A percentile compares a stretch with the other conserved stretches of the same genome.
Evolutionary conservation across 2,888 invertebrate species (phyloP).

Genomic region (Nomada goodeniana): DNA sequence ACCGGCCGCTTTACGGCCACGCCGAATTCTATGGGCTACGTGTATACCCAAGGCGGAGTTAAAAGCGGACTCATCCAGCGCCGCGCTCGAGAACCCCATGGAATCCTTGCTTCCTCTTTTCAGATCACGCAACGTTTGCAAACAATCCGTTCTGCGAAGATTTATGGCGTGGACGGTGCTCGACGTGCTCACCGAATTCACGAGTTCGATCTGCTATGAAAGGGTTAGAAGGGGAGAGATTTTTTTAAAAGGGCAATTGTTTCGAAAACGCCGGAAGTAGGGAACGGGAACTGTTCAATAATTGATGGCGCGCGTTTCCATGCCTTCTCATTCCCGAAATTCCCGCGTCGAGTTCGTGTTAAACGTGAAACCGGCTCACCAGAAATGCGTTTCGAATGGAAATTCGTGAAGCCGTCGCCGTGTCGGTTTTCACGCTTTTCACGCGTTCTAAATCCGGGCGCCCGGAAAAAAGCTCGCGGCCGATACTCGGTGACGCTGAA

Average conservation of each 20-base stretch:
- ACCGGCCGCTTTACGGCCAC: conserved; percentile 63
- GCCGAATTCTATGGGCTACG: conserved; percentile 79
- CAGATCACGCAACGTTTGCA: conserved; percentile 71
- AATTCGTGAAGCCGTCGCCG: conserved; percentile 56
- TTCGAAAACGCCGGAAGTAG: background rate
- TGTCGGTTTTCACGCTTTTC: conserved; percentile 60
- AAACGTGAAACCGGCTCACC: conserved; percentile 25
- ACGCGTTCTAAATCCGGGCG: conserved; percentile 61
- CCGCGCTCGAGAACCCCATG: conserved; percentile 39
- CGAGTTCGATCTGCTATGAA: background rate
- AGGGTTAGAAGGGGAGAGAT: background rate
- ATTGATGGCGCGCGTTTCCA: too few relatives aligned
- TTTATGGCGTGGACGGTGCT: conserved; percentile 71
- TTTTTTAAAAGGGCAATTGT: background rate
- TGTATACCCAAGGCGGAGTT: conserved; percentile 1
- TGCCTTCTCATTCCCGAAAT: background rate
- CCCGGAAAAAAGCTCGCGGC: conserved; percentile 33
- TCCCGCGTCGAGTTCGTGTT: conserved; percentile 49
- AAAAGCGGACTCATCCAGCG: conserved; percentile 44
- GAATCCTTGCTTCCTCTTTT: conserved; percentile 51
- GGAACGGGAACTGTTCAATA: background rate
- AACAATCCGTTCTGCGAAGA: conserved; percentile 75
- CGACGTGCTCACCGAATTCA: conserved; percentile 2
- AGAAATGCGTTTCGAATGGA: conserved; percentile 64
- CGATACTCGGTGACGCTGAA: conserved; percentile 50